Base-by-base conservation (phyloP, 2,888 invertebrate species). In the Tachina grossa region DNA sequence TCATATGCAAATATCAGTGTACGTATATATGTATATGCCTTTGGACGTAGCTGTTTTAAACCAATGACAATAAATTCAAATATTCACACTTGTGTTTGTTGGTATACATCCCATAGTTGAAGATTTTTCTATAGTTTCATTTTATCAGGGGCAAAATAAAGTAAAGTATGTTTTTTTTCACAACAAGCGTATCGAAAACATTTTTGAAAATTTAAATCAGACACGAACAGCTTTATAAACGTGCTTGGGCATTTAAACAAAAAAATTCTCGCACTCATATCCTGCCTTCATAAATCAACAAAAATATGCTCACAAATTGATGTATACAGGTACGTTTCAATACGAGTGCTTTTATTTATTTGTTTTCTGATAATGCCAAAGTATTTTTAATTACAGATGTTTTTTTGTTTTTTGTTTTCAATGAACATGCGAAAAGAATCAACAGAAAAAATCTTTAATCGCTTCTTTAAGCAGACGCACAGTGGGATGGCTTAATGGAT, bases 341-440 rank as follows among this genome's bases (percentile, higher is more conserved):
- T 75, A 19, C 59, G 66, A 43, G n/a, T 31, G 14, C 13, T 5
- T 53, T 16, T 16, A 16, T 69, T 10, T 49, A 22, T 22, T 14
- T 68, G 47, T 59, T 57, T 65, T 59, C 22, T 75, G 45, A 69
- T 75, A 74, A 72, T 65, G 19, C 75, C 57, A 61, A 75, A 85
- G 72, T 79, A 61, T 65, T 83, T 83, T 76, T 85, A 85, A 83
- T 85, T 82, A 76, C 65, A 74, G 72, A 47, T 39, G 63, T 72
- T 72, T n/a, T n/a, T n/a, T 65, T 47, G 31, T 51, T 59, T 74
- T 19, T 31, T 31, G 31, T 31, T 31, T 75, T 65, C 49, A 80
- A 71, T 75, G 75, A 81, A 85, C 75, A 45, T 80, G 66, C 51
- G 31, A 51, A 57, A 41, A 49, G 13, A 11, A 69, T 11, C 68